Evolutionary conservation across 2,113 vertebrate species (phyloP).

Genomic region (Takifugu bimaculatus): DNA sequence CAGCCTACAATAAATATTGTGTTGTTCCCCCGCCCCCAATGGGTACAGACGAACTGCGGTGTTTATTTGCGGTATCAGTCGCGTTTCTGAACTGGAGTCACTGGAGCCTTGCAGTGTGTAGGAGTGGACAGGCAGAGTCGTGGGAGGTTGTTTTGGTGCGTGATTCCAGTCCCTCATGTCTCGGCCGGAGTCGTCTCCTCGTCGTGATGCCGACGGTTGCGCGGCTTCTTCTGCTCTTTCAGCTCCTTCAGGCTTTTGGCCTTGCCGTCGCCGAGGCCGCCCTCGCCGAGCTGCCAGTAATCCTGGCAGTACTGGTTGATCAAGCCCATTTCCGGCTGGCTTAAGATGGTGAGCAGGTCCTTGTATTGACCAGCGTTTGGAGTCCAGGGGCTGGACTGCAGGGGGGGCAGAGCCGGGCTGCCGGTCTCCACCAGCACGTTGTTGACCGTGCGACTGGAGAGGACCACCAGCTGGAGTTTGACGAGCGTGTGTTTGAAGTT

Average conservation of each 20-base stretch:
- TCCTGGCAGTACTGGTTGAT: constrained; percentile 99
- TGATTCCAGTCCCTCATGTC: constrained; percentile 79
- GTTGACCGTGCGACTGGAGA: constrained; percentile 85
- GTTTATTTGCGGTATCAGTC: constrained; percentile 40
- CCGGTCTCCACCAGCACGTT: constrained; percentile 83
- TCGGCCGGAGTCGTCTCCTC: constrained; percentile 78
- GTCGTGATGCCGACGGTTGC: constrained; percentile 93
- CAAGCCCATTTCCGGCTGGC: constrained; percentile 94
- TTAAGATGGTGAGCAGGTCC: constrained; percentile 94
- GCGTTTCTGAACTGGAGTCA: constrained; percentile 51
- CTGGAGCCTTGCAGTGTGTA: constrained; percentile 49
- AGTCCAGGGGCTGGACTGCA: constrained; percentile 77
- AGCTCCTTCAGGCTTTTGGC: constrained; percentile 82
- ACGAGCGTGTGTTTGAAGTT: constrained; percentile 95
- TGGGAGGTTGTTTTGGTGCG: constrained; percentile 14
- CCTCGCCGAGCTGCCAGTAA: constrained; percentile 87
- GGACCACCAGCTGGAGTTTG: constrained; percentile 88
- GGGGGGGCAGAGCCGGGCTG: constrained; percentile 55
- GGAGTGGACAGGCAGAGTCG: constrained; percentile 30
- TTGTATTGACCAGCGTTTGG: constrained; percentile 83
- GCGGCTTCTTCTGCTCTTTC: constrained; percentile 93
- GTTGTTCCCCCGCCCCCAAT: constrained; percentile 53
- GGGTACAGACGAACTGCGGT: constrained; percentile 46
- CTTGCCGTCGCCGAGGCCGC: constrained; percentile 74
- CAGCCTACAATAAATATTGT: constrained; percentile 92